These are phyloP conservation scores for Rhinichthys klamathensis DNA, from an alignment of 2,113 vertebrate genomes.

Conservation along the genomic window DNA sequence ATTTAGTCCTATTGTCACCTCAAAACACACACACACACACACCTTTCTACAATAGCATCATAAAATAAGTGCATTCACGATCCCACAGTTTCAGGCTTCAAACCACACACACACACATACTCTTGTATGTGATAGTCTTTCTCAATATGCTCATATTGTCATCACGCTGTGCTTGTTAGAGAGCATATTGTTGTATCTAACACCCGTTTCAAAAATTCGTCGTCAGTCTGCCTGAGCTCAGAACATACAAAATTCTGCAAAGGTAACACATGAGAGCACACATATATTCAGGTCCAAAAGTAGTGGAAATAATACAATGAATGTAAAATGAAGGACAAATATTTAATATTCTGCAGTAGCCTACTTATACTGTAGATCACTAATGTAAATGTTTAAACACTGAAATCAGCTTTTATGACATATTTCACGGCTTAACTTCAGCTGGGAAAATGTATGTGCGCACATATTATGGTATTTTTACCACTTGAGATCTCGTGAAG, in stretches of 20 bases:
- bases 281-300: no score
- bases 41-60: not conserved
- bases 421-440: no score
- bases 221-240: not conserved
- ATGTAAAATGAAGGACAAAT: not conserved
- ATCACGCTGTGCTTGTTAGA: not conserved
- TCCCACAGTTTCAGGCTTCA: not conserved
- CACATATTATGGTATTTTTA: no score
- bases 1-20: not conserved
- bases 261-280: not conserved
- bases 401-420: not conserved
- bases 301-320: not conserved
- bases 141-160: not conserved
- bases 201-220: conserved; percentile 9
- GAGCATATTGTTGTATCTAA: not conserved
- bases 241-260: not conserved
- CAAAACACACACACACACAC: not conserved
- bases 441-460: no score
- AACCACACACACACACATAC: not conserved
- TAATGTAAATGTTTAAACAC: not conserved
- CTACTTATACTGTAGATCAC: not conserved
- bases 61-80: not conserved
- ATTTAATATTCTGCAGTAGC: not conserved
- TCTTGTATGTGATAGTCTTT: not conserved
- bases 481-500: no score